phyloP scores from a whole-genome alignment of 2,113 vertebrate species.

The Pangasianodon hypophthalmus region DNA sequence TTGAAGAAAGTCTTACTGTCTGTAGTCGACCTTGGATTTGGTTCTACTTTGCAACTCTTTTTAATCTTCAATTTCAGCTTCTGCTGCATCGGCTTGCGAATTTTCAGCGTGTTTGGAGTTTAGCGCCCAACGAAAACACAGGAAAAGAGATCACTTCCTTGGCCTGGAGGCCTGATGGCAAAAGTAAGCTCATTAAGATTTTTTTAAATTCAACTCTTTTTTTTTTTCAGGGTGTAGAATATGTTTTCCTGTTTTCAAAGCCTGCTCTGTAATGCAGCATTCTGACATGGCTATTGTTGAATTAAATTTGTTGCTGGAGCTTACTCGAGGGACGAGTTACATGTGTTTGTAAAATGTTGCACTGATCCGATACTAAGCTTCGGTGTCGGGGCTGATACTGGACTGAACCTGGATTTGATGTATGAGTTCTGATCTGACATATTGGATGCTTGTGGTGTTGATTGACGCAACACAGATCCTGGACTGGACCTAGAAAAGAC shows the following conservation, averaged over 20 bases:
- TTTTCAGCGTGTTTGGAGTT: conserved; percentile 95
- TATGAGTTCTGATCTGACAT: background rate
- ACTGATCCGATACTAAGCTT: background rate
- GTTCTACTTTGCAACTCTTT: background rate
- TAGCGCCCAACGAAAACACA: conserved; percentile 90
- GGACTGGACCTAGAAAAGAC: background rate
- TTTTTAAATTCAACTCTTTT: background rate
- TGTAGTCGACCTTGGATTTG: background rate
- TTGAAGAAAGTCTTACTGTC: background rate
- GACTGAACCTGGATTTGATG: background rate
- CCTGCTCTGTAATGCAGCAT: too few relatives aligned
- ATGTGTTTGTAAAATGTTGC: background rate
- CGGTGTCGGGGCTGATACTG: background rate
- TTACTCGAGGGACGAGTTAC: background rate
- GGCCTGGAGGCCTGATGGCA: conserved; percentile 97
- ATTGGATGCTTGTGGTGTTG: background rate
- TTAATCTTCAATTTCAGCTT: conserved; percentile 75
- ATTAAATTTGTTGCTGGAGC: too few relatives aligned
- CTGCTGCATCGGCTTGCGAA: conserved; percentile 92
- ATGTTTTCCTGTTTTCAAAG: too few relatives aligned
- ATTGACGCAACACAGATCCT: background rate
- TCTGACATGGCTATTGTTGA: too few relatives aligned
- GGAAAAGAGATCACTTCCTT: conserved; percentile 94
- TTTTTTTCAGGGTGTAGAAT: background rate
- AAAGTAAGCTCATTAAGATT: conserved; percentile 79